Evolutionary conservation across 2,888 invertebrate genomes (phyloP), one percentile per base, ranked within the genome.

Genomic region (Caenorhabditis japonica): DNA sequence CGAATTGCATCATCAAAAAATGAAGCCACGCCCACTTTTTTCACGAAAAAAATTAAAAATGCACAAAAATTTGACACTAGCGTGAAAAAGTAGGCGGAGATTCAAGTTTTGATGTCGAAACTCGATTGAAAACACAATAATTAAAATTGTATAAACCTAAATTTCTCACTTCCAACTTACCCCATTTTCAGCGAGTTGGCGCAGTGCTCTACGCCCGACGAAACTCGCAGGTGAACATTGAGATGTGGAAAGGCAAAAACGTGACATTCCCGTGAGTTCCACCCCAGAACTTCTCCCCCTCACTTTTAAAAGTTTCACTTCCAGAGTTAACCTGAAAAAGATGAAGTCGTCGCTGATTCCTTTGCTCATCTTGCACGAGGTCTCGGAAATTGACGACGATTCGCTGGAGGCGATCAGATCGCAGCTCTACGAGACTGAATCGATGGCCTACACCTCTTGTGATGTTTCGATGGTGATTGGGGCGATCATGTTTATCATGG

Each of bases 211-310:
- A 62, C 41, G 79, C 83, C n/a, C 59, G 68, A 17, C 71, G 81
- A n/a, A 73, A 73, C 4, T 75, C 80, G 8, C 82, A 82, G 59
- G 75, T 82, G 36, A 81, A 83, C 53, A 56, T 83, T 33, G 83
- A 83, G 49, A 85, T 86, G 85, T 86, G 86, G 86, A 82, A 81
- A 51, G 86, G 86, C 46, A 78, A 78, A 38, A 83, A 84, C 64
- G 52, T 85, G 21, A 64, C 77, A 5, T 74, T 85, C 52, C 83
- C 84, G 85, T 86, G 52, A 71, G 85, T 79, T 68, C 19, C 41
- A n/a, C n/a, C n/a, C n/a, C n/a, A n/a, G n/a, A n/a, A n/a, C n/a
- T 55, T 49, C 34, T 12, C 44, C 58, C 34, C 15, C 23, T 33
- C n/a, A 36, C 33, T 23, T 44, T 23, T 12, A 12, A 30, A 25